Percentiles rank a stretch among this genome's conserved stretches.
Evolutionary conservation across 23 tunicate genomes (phyloP).

Genomic region (Phallusia fumigata): DNA sequence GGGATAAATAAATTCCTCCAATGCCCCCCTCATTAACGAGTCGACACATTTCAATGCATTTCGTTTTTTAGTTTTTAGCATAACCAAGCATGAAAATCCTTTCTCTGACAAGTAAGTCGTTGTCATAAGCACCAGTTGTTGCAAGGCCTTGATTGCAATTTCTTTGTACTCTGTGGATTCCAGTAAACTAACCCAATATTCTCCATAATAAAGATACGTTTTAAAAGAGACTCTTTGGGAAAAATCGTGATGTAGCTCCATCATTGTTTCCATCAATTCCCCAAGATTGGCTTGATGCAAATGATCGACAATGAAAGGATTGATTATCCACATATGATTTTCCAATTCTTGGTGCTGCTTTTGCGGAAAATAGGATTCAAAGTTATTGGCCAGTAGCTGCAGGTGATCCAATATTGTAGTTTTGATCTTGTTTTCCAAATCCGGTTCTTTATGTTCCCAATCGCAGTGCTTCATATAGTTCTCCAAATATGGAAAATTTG

Average conservation of each 20-base stretch:
- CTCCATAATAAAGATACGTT: constrained; percentile 31
- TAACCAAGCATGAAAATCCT: constrained; percentile 18
- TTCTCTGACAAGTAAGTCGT: constrained; percentile 25
- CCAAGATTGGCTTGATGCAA: constrained; percentile 38
- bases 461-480: constrained; percentile 35
- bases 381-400: constrained; percentile 27
- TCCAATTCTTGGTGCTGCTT: constrained; percentile 43
- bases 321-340: constrained; percentile 41
- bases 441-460: constrained; percentile 27
- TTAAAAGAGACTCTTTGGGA: constrained; percentile 34
- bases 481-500: constrained; percentile 32
- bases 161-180: constrained; percentile 38
- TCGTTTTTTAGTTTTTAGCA: constrained; percentile 38
- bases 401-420: constrained; percentile 29
- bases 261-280: constrained; percentile 33
- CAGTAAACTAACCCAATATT: constrained; percentile 37
- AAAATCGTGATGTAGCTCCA: constrained; percentile 35
- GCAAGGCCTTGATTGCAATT: constrained; percentile 48
- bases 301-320: constrained; percentile 44
- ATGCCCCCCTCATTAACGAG: constrained; percentile 39
- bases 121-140: constrained; percentile 35
- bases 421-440: constrained; percentile 15
- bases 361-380: constrained; percentile 29
- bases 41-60: constrained; percentile 44
- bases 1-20: constrained; percentile 37